Conservation (phyloP, 1,140 invertebrate genomes). For the Homalodisca vitripennis region DNA sequence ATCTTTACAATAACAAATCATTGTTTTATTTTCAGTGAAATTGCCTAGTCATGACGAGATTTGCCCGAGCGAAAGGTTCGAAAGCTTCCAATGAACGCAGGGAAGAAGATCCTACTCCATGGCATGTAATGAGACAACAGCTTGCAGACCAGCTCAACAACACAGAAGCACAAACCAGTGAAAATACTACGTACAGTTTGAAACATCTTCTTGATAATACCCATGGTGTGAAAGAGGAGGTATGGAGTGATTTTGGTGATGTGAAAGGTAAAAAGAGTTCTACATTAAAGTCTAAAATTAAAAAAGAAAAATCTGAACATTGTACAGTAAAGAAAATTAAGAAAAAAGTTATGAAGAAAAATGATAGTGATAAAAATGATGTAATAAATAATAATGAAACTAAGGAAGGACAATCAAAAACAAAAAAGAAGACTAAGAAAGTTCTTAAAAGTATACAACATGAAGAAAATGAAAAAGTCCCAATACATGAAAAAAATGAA, state of each 20-base stretch:
- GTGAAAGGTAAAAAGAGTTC: conserved; percentile 13
- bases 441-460: too few species aligned
- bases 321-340: too few species aligned
- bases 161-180: not conserved
- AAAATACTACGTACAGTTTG: not conserved
- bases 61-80: conserved; percentile 68
- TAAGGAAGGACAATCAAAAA: too few species aligned
- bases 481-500: too few species aligned
- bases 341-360: too few species aligned
- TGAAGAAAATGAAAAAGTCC: too few species aligned
- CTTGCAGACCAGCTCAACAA: conserved; percentile 42
- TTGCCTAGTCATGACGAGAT: conserved; percentile 77
- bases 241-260: conserved; percentile 55
- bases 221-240: conserved; percentile 44
- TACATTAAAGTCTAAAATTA: not conserved
- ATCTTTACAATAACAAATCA: too few species aligned
- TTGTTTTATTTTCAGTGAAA: too few species aligned
- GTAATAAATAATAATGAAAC: too few species aligned
- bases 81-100: conserved; percentile 68
- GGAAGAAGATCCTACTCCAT: conserved; percentile 67
- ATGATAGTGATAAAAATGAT: too few species aligned
- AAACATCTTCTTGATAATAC: conserved; percentile 28
- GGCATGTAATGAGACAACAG: conserved; percentile 65
- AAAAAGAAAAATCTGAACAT: not conserved
- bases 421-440: too few species aligned